Base-by-base conservation (phyloP, 53 echinoderm and acorn worm genomes). In the Echinometra lucunter region DNA sequence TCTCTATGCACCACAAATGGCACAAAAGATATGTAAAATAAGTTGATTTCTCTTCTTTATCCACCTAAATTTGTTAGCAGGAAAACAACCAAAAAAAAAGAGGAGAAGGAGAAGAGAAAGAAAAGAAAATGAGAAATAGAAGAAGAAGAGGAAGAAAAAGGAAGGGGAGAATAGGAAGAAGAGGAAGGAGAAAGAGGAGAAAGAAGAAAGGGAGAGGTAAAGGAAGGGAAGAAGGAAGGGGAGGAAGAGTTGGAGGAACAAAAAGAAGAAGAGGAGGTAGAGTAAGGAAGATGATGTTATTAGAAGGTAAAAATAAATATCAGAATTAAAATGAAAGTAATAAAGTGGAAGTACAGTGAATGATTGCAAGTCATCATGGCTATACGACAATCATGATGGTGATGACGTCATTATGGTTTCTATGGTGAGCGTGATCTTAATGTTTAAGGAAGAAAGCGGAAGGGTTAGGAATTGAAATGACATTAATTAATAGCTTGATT, bases 281-380 rank as follows among this genome's bases (percentile, higher is more conserved):
- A n/a, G n/a, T n/a, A n/a, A n/a, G n/a, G n/a, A n/a, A n/a, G n/a
- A n/a, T n/a, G n/a, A n/a, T n/a, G n/a, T n/a, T n/a, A n/a, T n/a
- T n/a, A n/a, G 66, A 25, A 66, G 5, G 6, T 19, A 1, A 66
- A 66, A 19, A 66, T 74, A 74, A 30, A 21, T 74, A 74, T 35
- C n/a, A 35, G 34, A 74, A 74, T 13, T 12, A 11, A 37, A 35
- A 6, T 15, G 37, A 2, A 37, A 74, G 17, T 9, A 19, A 27
- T 25, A 17, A 74, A 74, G 74, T 35, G 9, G 12, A n/a, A n/a
- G n/a, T n/a, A n/a, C n/a, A n/a, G n/a, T n/a, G n/a, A 72, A 78
- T 42, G 18, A 75, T 75, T 40, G 78, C 78, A 78, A 78, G 78
- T 78, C 78, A 78, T 78, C 38, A 23, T 78, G 78, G 42, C 78